phyloP scores from a whole-genome alignment of 2,888 invertebrate species.

The Synergus japonicus region DNA sequence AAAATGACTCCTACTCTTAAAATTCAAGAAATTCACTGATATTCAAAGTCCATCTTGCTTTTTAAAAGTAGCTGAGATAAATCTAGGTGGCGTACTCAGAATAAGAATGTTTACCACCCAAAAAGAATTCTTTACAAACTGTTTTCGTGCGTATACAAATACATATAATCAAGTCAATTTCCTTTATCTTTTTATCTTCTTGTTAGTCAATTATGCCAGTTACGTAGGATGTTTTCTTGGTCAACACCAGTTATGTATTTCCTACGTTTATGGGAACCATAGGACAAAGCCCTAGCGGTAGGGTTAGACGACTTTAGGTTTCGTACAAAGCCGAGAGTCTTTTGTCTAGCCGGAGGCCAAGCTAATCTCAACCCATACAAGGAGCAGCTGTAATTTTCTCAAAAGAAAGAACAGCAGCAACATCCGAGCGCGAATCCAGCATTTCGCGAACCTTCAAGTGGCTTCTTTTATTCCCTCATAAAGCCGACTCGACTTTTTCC shows the following conservation, averaged over 20 bases:
- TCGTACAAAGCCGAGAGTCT: constrained; percentile 1
- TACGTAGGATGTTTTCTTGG: not conserved
- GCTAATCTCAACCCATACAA: constrained; percentile 27
- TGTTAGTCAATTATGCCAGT: constrained; percentile 8
- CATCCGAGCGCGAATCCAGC: constrained; percentile 17
- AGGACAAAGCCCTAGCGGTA: not conserved
- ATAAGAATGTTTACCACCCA: not conserved
- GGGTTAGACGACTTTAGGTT: not conserved
- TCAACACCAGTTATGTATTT: not conserved
- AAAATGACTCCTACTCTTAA: too few species aligned
- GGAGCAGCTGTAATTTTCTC: constrained; percentile 25
- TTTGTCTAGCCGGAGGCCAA: constrained; percentile 4
- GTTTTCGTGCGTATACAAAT: not conserved
- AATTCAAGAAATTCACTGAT: not conserved
- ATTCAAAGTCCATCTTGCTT: not conserved
- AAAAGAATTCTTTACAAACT: not conserved
- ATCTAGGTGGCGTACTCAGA: not conserved
- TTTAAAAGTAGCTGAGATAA: not conserved
- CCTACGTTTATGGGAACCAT: not conserved
- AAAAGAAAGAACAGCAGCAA: constrained; percentile 21
- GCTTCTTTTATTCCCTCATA: constrained; percentile 29
- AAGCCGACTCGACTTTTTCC: not conserved
- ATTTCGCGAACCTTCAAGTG: constrained; percentile 1
- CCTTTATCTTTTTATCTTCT: constrained; percentile 8
- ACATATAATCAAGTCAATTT: not conserved